Base-by-base conservation (phyloP, 2,888 invertebrate species). In the Leptopilina syphax region DNA sequence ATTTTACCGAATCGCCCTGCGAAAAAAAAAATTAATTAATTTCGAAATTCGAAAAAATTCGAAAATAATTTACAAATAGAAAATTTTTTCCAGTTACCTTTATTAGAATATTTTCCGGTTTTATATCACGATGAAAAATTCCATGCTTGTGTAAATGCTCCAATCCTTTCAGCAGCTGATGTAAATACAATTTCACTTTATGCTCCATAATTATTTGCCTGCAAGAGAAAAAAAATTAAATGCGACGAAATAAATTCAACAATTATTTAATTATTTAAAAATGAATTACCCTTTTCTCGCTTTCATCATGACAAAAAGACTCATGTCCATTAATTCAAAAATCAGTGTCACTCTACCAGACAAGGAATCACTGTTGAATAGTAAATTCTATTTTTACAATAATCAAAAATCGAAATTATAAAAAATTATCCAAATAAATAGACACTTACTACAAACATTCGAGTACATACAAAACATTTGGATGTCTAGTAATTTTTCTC, bases 311-410 rank as follows among this genome's bases (percentile, higher is more conserved):
- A 95, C 95, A 89, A 95, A 95, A 84, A 95, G 92, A 88, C 95
- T 95, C 94, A 95, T 94, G 85, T 95, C 95, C 95, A 95, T 95
- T 76, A 95, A 89, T 88, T 95, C 95, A 87, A 95, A 95, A 77
- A 95, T 93, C 79, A 95, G 92, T 27, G 94, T 93, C 67, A 95
- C 92, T 85, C 93, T 93, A 50, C 95, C 94, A 27, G 93, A 92
- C 77, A 92, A 90, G 65, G 93, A 93, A 88, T 95, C 94, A 90
- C 95, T 95, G 4, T 3, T 3, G 3, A 10, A 50, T 12, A 8
- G 7, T 47, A 9, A 50, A 50, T 0, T 12, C 9, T 8, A 18
- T 0, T 34, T 82, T 79, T 84, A 65, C 65, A 54, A 54, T 54
- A 66, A 77, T 79, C 13, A 78, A 77, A 66, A 18, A 63, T 73